Percentiles rank a stretch among this genome's conserved stretches.
phyloP scores from a whole-genome alignment of 2,888 invertebrate genomes.

The Leucophenga maculata region DNA sequence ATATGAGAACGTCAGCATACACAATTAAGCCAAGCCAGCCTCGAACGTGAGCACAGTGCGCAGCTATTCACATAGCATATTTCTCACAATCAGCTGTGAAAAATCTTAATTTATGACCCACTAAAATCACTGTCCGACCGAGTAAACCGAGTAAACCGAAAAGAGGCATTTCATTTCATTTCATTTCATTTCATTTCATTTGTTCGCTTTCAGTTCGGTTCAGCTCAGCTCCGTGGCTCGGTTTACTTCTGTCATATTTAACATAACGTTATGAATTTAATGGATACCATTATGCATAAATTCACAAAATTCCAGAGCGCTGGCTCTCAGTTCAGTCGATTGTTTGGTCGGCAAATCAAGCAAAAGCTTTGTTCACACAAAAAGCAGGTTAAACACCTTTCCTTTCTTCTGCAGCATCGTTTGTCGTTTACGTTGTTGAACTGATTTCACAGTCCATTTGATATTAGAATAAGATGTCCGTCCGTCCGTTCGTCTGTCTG shows the following conservation, averaged over 20 bases:
- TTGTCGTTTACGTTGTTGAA: too few relatives aligned
- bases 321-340: not conserved
- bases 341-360: constrained; percentile 25
- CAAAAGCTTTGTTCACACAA: constrained; percentile 40
- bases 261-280: constrained; percentile 61
- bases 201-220: not conserved
- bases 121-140: constrained; percentile 44
- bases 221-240: constrained; percentile 17
- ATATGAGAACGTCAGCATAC: not conserved
- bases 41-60: constrained; percentile 44
- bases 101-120: constrained; percentile 65
- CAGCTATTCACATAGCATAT: constrained; percentile 50
- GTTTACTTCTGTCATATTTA: constrained; percentile 42
- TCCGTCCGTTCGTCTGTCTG: not conserved
- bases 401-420: too few relatives aligned
- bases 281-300: constrained; percentile 64
- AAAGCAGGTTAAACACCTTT: constrained; percentile 50
- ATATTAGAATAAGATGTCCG: constrained; percentile 42
- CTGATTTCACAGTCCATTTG: constrained; percentile 66
- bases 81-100: constrained; percentile 68
- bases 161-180: constrained; percentile 35
- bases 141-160: constrained; percentile 23
- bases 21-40: constrained; percentile 11
- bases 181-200: constrained; percentile 30
- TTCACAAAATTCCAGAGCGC: constrained; percentile 59